phyloP scores from a whole-genome alignment of 2,113 vertebrate genomes.

The Stegastes partitus region DNA sequence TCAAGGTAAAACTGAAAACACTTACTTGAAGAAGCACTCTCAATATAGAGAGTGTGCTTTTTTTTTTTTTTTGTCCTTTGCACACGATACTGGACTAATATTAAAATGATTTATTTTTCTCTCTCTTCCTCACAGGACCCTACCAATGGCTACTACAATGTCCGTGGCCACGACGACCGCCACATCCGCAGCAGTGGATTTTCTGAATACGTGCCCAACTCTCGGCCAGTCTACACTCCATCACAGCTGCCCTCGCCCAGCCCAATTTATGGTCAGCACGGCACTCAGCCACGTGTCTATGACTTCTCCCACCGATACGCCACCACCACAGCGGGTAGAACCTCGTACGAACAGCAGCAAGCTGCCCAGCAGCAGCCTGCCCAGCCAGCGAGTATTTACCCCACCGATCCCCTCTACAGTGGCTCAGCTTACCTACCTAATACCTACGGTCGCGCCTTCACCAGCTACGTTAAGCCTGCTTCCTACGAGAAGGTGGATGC shows the following conservation, averaged over 20 bases:
- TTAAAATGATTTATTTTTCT: background rate
- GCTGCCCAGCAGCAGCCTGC: slow-evolving; percentile 76
- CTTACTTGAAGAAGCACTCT: slow-evolving; percentile 26
- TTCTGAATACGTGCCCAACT: slow-evolving; percentile 86
- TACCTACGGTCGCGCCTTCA: slow-evolving; percentile 90
- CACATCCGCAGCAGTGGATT: slow-evolving; percentile 84
- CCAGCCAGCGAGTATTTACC: slow-evolving; percentile 80
- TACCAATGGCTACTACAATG: slow-evolving; percentile 94
- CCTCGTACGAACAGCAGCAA: slow-evolving; percentile 86
- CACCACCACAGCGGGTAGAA: slow-evolving; percentile 81
- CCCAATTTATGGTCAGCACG: slow-evolving; percentile 82
- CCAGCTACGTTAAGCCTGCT: slow-evolving; percentile 89
- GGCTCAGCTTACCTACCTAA: slow-evolving; percentile 87
- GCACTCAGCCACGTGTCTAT: slow-evolving; percentile 85
- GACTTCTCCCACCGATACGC: slow-evolving; percentile 88
- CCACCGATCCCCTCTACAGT: slow-evolving; percentile 85
- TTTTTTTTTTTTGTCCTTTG: slow-evolving; percentile 10
- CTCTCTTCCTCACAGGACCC: slow-evolving; percentile 85
- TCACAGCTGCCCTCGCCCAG: slow-evolving; percentile 84
- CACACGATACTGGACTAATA: slow-evolving; percentile 1
- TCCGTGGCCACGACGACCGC: slow-evolving; percentile 89
- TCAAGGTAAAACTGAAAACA: slow-evolving; percentile 83
- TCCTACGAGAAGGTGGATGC: slow-evolving; percentile 88
- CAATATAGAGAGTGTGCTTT: slow-evolving; percentile 16
- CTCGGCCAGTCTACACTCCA: slow-evolving; percentile 86